These are phyloP conservation scores for Delia radicum DNA, from an alignment of 1,140 invertebrate genomes.

Conservation along the genomic window DNA sequence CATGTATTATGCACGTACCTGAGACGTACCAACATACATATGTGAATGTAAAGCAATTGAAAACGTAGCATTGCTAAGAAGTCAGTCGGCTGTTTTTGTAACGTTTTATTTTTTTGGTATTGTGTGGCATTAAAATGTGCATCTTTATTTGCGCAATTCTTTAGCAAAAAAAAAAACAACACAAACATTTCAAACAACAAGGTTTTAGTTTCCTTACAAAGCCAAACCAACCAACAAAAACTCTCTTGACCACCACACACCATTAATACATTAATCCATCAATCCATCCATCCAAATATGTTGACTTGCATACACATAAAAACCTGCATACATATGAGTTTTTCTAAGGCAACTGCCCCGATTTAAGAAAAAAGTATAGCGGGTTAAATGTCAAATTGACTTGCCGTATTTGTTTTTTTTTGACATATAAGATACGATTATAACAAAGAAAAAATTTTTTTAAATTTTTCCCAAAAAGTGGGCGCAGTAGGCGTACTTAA, in stretches of 20 bases:
- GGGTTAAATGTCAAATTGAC: too few species aligned
- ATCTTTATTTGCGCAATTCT: constrained; percentile 38
- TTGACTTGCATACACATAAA: too few species aligned
- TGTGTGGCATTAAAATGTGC: constrained; percentile 20
- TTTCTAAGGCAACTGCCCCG: too few species aligned
- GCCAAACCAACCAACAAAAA: not conserved
- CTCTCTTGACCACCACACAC: constrained; percentile 8
- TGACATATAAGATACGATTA: too few species aligned
- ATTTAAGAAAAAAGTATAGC: too few species aligned
- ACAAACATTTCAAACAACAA: constrained; percentile 11
- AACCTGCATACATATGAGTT: too few species aligned
- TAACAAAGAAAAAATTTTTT: too few species aligned
- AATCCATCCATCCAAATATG: not conserved
- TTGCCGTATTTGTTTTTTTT: too few species aligned
- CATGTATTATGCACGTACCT: not conserved
- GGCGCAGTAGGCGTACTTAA: too few species aligned
- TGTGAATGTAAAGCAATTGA: constrained; percentile 7
- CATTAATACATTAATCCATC: constrained; percentile 2
- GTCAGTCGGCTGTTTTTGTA: not conserved
- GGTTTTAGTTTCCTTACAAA: constrained; percentile 10
- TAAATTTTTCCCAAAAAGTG: too few species aligned
- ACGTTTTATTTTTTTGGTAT: not conserved
- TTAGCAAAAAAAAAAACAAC: constrained; percentile 26
- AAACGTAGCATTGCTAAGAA: too few species aligned
- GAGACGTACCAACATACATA: not conserved